Conservation (phyloP, 2,113 vertebrate genomes). For the Corythornis vintsioides region DNA sequence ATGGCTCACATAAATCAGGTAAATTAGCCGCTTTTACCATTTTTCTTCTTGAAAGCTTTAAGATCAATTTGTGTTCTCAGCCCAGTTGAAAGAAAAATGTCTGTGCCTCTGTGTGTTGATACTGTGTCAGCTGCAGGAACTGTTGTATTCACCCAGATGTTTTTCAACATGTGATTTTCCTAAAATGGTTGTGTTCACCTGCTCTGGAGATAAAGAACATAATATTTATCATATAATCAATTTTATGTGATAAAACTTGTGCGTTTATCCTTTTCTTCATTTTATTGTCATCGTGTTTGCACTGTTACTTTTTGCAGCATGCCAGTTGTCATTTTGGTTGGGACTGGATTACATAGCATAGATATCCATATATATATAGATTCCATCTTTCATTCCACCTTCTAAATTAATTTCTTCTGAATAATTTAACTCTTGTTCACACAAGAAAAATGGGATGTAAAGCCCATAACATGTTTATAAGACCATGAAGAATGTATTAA, state of each 20-base stretch:
- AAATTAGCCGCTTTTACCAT: slow-evolving; percentile 70
- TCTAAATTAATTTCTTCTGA: not conserved
- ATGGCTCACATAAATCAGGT: slow-evolving; percentile 76
- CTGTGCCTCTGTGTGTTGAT: not conserved
- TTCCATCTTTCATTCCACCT: not conserved
- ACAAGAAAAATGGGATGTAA: not conserved
- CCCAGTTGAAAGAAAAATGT: slow-evolving; percentile 1
- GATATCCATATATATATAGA: not conserved
- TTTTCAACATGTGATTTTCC: not conserved
- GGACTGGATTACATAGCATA: not conserved
- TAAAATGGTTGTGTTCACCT: not conserved
- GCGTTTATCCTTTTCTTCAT: not conserved
- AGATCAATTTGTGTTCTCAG: slow-evolving; percentile 59
- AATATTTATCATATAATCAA: not conserved
- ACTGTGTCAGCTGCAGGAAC: not conserved
- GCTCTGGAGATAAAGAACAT: not conserved
- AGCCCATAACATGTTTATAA: not conserved
- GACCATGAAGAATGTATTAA: not conserved
- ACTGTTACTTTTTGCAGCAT: not conserved
- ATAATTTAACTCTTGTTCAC: not conserved
- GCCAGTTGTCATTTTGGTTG: not conserved
- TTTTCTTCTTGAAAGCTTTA: slow-evolving; percentile 67
- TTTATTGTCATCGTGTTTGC: not conserved
- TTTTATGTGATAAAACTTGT: not conserved
- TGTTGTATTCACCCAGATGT: not conserved